phyloP scores from a whole-genome alignment of 1,140 invertebrate species.

The Phthorimaea operculella region DNA sequence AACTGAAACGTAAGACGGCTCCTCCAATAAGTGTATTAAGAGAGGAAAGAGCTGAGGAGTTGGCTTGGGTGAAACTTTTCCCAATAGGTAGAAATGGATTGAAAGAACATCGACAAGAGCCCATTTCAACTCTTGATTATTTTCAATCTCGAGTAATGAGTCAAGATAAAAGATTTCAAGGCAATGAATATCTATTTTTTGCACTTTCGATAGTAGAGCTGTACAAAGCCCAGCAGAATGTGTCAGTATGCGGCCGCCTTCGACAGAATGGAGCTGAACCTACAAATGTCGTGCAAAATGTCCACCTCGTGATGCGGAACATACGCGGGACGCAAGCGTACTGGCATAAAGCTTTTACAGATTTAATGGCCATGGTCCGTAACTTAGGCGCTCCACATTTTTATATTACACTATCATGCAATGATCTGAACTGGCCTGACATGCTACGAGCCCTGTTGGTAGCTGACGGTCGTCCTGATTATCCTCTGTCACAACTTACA shows the following conservation, averaged over 20 bases:
- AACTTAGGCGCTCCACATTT: constrained; percentile 20
- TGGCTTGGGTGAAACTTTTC: not conserved
- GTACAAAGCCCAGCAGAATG: constrained; percentile 17
- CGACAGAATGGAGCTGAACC: constrained; percentile 14
- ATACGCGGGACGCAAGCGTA: constrained; percentile 19
- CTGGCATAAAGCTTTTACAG: constrained; percentile 18
- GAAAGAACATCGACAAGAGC: constrained; percentile 13
- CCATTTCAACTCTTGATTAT: constrained; percentile 22
- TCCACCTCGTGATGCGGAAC: constrained; percentile 25
- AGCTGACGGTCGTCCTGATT: constrained; percentile 9
- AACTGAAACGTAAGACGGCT: constrained; percentile 6
- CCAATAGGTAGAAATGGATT: constrained; percentile 7
- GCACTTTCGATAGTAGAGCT: constrained; percentile 21
- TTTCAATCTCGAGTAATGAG: constrained; percentile 23
- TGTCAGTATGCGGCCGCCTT: constrained; percentile 21
- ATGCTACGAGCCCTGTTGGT: constrained; percentile 24
- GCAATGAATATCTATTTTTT: constrained; percentile 25
- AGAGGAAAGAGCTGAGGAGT: constrained; percentile 7
- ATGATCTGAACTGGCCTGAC: constrained; percentile 25
- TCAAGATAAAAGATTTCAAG: constrained; percentile 18
- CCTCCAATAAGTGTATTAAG: not conserved
- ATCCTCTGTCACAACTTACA: not conserved
- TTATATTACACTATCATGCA: constrained; percentile 22
- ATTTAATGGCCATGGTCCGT: constrained; percentile 23
- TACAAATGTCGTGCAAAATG: constrained; percentile 17